Conservation (phyloP, 2,888 invertebrate genomes). For the Aphodius sticticus region DNA sequence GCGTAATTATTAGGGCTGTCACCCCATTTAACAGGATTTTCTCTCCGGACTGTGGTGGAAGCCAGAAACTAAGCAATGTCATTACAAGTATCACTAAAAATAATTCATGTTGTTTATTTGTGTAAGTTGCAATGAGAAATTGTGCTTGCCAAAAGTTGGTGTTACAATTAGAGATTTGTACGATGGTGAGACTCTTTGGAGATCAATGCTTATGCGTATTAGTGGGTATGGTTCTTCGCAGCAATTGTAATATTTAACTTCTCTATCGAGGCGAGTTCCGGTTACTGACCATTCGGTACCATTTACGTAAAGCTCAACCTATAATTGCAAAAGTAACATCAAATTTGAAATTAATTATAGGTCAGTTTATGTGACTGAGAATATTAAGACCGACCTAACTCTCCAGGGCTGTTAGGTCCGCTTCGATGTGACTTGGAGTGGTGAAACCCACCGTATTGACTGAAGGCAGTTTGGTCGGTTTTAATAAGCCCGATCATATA, state of each 20-base stretch:
- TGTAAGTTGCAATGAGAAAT: slow-evolving; percentile 13
- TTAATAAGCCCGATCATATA: no score
- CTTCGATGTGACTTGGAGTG: no score
- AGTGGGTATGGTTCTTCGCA: slow-evolving; percentile 66
- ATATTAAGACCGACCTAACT: no score
- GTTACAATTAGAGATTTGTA: slow-evolving; percentile 69
- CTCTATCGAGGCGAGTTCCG: slow-evolving; percentile 56
- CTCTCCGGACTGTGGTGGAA: slow-evolving; percentile 72
- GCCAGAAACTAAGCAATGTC: slow-evolving; percentile 69
- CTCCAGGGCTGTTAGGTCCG: no score
- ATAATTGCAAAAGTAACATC: slow-evolving; percentile 31
- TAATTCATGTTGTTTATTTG: slow-evolving; percentile 21
- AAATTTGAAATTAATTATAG: no score
- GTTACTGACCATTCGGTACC: slow-evolving; percentile 64
- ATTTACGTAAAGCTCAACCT: slow-evolving; percentile 50
- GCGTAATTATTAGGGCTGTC: slow-evolving; percentile 67
- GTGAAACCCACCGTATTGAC: no score
- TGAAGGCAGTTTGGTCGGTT: no score
- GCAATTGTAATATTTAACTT: slow-evolving; percentile 61
- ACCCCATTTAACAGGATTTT: slow-evolving; percentile 69
- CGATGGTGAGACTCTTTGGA: slow-evolving; percentile 66
- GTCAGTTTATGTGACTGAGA: no score
- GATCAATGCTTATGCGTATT: slow-evolving; percentile 62
- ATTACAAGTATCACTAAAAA: slow-evolving; percentile 67
- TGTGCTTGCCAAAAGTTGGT: slow-evolving; percentile 65